A percentile compares a stretch with the other conserved stretches of the same genome.
These are phyloP conservation scores for Latrodectus hesperus DNA, from an alignment of 2,888 invertebrate species.

Conservation along the genomic window DNA sequence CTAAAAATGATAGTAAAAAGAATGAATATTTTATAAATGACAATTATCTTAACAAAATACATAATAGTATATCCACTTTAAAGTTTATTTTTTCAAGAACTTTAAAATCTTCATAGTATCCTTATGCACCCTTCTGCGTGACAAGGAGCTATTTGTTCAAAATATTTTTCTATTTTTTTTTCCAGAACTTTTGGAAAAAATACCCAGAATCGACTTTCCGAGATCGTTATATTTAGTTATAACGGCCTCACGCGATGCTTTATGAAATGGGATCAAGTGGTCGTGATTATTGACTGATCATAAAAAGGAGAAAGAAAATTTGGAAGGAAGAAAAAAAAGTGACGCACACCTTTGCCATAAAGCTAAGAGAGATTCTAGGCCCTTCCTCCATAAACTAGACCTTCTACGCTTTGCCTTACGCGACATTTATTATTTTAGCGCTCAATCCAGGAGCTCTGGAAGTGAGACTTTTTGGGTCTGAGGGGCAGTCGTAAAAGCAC, in stretches of 20 bases:
- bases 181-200: too few relatives aligned
- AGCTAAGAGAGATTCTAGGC: slow-evolving; percentile 31
- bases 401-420: slow-evolving; percentile 32
- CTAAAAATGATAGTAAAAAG: too few relatives aligned
- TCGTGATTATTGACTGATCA: slow-evolving; percentile 49
- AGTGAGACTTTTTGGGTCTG: slow-evolving; percentile 22
- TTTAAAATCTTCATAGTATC: too few relatives aligned
- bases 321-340: slow-evolving; percentile 8
- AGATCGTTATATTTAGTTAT: slow-evolving; percentile 1
- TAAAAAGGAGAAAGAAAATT: slow-evolving; percentile 38
- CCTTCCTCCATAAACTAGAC: slow-evolving; percentile 33
- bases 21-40: too few relatives aligned
- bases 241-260: not conserved
- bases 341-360: slow-evolving; percentile 14
- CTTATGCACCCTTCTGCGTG: too few relatives aligned
- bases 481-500: slow-evolving; percentile 44
- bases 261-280: slow-evolving; percentile 20
- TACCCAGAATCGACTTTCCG: not conserved
- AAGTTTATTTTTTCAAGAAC: too few relatives aligned
- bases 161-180: too few relatives aligned
- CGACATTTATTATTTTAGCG: slow-evolving; percentile 63
- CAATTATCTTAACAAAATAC: too few relatives aligned
- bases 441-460: slow-evolving; percentile 20
- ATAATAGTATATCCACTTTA: too few relatives aligned
- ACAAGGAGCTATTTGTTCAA: too few relatives aligned